Base-by-base conservation (phyloP, 2,113 vertebrate species). In the Redunca redunca region DNA sequence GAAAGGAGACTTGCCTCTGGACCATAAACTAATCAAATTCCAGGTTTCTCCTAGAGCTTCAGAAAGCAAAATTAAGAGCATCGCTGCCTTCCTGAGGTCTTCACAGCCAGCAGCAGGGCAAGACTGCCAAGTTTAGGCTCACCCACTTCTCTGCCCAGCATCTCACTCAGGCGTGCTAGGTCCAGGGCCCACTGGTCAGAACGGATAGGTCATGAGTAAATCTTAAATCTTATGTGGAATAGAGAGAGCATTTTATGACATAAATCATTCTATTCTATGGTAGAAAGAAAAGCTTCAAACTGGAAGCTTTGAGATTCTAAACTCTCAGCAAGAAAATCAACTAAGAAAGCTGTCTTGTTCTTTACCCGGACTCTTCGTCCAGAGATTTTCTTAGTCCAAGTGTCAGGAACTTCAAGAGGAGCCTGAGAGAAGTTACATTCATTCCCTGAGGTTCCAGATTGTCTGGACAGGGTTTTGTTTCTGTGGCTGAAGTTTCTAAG, bases 241-340 rank as follows among this genome's bases (percentile, higher is more conserved):
- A 87, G 28, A 33, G 8, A 19, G 67, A 12, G 16, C 23, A 13
- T 81, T 15, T 43, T 64, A 90, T 82, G 64, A 46, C n/a, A 23
- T 26, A 85, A 62, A 77, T 48, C 14, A 60, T 58, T 53, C 58
- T 93, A 26, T 43, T 77, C 40, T 48, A 30, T 77, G 30, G 10
- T 43, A 57, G 30, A n/a, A 71, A 67, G 9, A 30, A 88, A 93
- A 91, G 12, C 4, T 6, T 6, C 40, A 60, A 88, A 77, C 30
- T 92, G 58, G 14, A 53, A 96, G 14, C 36, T 89, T 86, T 77
- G 71, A 74, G n/a, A 43, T 86, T 93, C 91, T 93, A 74, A 96
- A 95, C 5, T 88, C 84, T 48, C 30, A 96, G 7, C 1, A 94
- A 90, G 33, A 94, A 94, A 95, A 81, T 26, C 43, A 92, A 23